These are phyloP conservation scores for Dastarcus helophoroides DNA, from an alignment of 2,888 invertebrate genomes.

Conservation along the genomic window DNA sequence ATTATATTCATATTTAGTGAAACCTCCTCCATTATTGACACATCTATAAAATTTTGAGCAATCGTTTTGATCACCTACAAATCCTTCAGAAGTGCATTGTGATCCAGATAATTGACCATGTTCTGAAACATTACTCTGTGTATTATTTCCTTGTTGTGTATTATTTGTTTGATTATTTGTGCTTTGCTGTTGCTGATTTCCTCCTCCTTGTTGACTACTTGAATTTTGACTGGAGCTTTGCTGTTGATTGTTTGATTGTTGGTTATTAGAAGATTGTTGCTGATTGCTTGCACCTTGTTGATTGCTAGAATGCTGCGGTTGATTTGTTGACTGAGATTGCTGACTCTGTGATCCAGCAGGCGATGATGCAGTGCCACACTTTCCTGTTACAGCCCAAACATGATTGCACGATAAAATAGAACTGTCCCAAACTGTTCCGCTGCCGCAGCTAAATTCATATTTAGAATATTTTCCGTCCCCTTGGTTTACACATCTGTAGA, in stretches of 20 bases:
- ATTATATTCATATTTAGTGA: constrained; percentile 54
- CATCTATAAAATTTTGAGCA: constrained; percentile 71
- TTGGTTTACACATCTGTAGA: constrained; percentile 63
- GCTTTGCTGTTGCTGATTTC: constrained; percentile 1
- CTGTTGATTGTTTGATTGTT: constrained; percentile 6
- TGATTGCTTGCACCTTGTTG: constrained; percentile 7
- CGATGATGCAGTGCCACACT: constrained; percentile 16
- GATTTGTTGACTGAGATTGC: constrained; percentile 16
- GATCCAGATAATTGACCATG: constrained; percentile 14
- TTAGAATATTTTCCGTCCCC: constrained; percentile 48
- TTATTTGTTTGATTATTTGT: constrained; percentile 3
- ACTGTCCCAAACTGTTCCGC: constrained; percentile 69
- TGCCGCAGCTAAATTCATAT: constrained; percentile 61
- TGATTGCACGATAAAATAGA: constrained; percentile 59
- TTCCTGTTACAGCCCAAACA: constrained; percentile 43
- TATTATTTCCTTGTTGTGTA: constrained; percentile 1
- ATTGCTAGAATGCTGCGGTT: constrained; percentile 15
- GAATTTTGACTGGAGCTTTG: constrained; percentile 7
- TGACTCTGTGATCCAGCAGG: no score
- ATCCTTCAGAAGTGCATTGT: constrained; percentile 55
- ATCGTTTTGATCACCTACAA: constrained; percentile 53
- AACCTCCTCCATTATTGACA: constrained; percentile 50
- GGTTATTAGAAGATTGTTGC: constrained; percentile 5
- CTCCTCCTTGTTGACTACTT: constrained; percentile 9
- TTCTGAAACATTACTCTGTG: constrained; percentile 1